These are phyloP conservation scores for Agelas oroides DNA, from an alignment of 37 sponge, comb jelly and placozoan species.

Conservation along the genomic window DNA sequence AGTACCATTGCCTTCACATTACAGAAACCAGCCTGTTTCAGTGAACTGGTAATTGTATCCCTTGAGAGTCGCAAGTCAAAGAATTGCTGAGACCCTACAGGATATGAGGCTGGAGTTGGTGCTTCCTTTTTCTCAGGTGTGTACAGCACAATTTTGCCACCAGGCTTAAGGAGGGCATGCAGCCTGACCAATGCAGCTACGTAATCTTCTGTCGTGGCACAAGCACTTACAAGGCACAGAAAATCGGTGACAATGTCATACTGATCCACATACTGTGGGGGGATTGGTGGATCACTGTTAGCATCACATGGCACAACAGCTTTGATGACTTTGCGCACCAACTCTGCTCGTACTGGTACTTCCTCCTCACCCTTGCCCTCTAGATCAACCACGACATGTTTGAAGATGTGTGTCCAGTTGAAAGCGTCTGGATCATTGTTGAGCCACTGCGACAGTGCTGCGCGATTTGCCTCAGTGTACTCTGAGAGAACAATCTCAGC, in stretches of 20 bases:
- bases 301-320: constrained; percentile 53
- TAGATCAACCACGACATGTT: constrained; percentile 46
- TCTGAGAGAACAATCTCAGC: constrained; percentile 53
- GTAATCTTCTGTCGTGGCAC: constrained; percentile 17
- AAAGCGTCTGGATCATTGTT: constrained; percentile 17
- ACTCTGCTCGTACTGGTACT: constrained; percentile 15
- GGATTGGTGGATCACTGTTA: constrained; percentile 21
- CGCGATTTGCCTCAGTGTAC: constrained; percentile 25
- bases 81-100: too few relatives aligned
- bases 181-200: background rate
- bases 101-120: too few relatives aligned
- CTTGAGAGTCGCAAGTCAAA: too few relatives aligned
- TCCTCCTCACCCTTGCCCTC: constrained; percentile 34
- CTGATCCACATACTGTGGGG: constrained; percentile 1
- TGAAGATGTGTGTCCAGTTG: constrained; percentile 30
- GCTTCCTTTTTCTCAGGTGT: background rate
- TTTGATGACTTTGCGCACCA: constrained; percentile 27
- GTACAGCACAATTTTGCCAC: constrained; percentile 30
- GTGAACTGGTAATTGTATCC: too few relatives aligned
- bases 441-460: constrained; percentile 31
- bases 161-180: constrained; percentile 16
- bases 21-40: too few relatives aligned
- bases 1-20: too few relatives aligned
- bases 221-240: constrained; percentile 15
- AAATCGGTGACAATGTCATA: constrained; percentile 40